Percentiles rank a stretch among this genome's conserved stretches.
Evolutionary conservation across 64 coral and sea anemone genomes (phyloP).

Genomic region (Montipora efflorescens): DNA sequence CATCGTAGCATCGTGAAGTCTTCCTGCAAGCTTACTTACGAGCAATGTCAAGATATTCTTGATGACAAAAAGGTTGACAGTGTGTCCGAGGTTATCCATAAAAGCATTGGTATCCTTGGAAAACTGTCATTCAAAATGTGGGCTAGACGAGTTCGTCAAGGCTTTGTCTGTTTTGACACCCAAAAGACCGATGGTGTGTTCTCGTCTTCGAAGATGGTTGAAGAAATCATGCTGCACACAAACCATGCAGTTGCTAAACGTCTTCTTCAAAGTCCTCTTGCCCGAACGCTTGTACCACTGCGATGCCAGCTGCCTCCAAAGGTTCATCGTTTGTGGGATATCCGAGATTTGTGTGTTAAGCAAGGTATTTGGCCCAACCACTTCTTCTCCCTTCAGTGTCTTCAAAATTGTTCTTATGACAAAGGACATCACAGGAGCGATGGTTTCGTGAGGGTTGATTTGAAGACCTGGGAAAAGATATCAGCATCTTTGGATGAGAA

Average conservation of each 20-base stretch:
- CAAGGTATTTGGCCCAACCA: slow-evolving; percentile 50
- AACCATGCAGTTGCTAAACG: slow-evolving; percentile 80
- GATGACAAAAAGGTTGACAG: slow-evolving; percentile 22
- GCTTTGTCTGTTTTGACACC: slow-evolving; percentile 46
- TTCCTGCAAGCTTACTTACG: slow-evolving; percentile 69
- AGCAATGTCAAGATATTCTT: slow-evolving; percentile 80
- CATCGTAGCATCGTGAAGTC: slow-evolving; percentile 87
- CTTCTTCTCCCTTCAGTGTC: slow-evolving; percentile 53
- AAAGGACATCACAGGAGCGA: neutral
- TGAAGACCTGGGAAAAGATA: slow-evolving; percentile 72
- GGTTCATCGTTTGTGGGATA: slow-evolving; percentile 14
- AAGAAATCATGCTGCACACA: slow-evolving; percentile 85
- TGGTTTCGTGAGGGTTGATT: slow-evolving; percentile 39
- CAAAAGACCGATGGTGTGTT: neutral
- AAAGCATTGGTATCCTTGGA: slow-evolving; percentile 39
- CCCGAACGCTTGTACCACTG: slow-evolving; percentile 58
- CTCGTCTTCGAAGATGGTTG: slow-evolving; percentile 66
- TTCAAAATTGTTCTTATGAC: neutral
- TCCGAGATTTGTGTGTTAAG: slow-evolving; percentile 45
- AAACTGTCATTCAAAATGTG: slow-evolving; percentile 70
- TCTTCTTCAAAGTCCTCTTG: slow-evolving; percentile 45
- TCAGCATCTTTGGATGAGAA: slow-evolving; percentile 82
- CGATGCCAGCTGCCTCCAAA: slow-evolving; percentile 83
- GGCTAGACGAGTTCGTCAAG: slow-evolving; percentile 64
- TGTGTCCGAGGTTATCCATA: slow-evolving; percentile 52